Evolutionary conservation across 2,797 vertebrate genomes (phyloP), one percentile per base, ranked within the genome.

Genomic region (Hybognathus amarus): DNA sequence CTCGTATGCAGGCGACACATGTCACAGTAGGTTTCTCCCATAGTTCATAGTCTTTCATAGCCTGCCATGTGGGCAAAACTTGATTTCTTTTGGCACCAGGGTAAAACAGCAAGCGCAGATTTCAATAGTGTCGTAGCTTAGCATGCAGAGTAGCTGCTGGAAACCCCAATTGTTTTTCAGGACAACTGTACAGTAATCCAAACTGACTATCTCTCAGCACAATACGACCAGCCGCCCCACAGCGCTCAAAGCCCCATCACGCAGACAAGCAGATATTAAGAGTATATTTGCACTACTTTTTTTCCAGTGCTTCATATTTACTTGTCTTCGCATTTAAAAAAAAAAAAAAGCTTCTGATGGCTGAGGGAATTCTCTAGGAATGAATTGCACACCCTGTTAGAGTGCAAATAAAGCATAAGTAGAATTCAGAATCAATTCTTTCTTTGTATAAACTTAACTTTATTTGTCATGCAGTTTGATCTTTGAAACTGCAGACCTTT

Each of bases 41-140:
- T 92, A 95, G 94, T 95, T 95, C 94, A 95, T 95, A 95, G 94
- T 94, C 94, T 95, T 95, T 95, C 94, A 95, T 94, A 94, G 94
- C 93, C 93, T 89, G 92, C 95, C 94, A 95, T 93, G 92, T 89
- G 84, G 89, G 92, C 93, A 92, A 91, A 94, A 94, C 92, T 93
- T 95, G 94, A 96, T 95, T 95, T 81, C 94, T 95, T 95, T 95
- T 95, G 94, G 94, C 94, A 95, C 83, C 83, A 77, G 87, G 86
- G 88, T 87, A 90, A 88, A 81, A 88, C 83, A 89, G 85, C 78
- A 82, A 87, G 87, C 67, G 86, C n/a, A 64, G 85, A 88, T 88
- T 88, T 88, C 87, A 90, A 87, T 87, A 88, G 79, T 45, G 20
- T 77, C 68, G 70, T 67, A 86, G 70, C 69, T 84, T 85, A 69